Evolutionary conservation across 2,888 invertebrate genomes (phyloP).

Genomic region (Bedellia somnulentella): DNA sequence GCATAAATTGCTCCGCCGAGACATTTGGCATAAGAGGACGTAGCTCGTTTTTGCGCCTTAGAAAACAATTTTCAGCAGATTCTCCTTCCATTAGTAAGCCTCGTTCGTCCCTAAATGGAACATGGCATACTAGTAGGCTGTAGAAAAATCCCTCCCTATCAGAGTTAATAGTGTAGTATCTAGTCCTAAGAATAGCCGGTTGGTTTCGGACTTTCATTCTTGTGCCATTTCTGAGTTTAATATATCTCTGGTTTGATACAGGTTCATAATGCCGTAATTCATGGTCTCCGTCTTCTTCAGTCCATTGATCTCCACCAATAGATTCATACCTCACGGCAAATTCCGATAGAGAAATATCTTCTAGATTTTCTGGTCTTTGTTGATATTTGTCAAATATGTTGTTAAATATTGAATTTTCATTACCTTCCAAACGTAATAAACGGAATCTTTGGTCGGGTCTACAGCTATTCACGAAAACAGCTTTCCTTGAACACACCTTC

Average conservation of each 20-base stretch:
- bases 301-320: conserved; percentile 10
- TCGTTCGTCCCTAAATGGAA: conserved; percentile 14
- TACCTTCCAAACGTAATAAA: conserved; percentile 15
- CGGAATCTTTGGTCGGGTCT: conserved; percentile 15
- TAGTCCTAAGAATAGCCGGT: conserved; percentile 16
- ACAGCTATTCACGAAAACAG: conserved; percentile 17
- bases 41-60: conserved; percentile 12
- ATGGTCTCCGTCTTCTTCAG: conserved; percentile 12
- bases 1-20: no score
- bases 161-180: conserved; percentile 16
- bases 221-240: conserved; percentile 13
- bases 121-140: conserved; percentile 14
- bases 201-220: conserved; percentile 16
- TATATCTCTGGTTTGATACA: conserved; percentile 11
- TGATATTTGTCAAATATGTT: conserved; percentile 16
- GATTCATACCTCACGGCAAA: conserved; percentile 16
- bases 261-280: conserved; percentile 13
- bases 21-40: conserved; percentile 11
- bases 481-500: conserved; percentile 8
- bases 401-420: conserved; percentile 13
- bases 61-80: conserved; percentile 13
- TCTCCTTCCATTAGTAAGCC: conserved; percentile 12
- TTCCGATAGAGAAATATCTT: conserved; percentile 15
- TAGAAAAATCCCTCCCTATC: no score
- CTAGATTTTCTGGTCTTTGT: conserved; percentile 10